phyloP scores from a whole-genome alignment of 2,113 vertebrate species.

The Elaphurus davidianus region DNA sequence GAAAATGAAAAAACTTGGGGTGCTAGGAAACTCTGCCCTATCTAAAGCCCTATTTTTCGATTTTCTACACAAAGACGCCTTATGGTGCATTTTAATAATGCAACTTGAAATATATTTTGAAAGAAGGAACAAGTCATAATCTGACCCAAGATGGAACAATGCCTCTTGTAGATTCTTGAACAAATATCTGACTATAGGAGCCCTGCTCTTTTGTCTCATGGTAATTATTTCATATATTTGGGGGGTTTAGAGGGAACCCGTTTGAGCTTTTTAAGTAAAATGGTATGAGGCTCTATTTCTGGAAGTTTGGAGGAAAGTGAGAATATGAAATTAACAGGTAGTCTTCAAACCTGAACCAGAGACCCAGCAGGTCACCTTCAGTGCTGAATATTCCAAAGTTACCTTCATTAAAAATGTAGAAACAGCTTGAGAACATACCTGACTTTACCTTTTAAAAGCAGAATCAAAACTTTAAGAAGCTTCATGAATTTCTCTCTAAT shows the following conservation, averaged over 20 bases:
- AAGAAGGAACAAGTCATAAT: conserved; percentile 29
- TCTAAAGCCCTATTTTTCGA: conserved; percentile 36
- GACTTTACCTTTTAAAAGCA: conserved; percentile 42
- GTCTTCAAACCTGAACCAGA: not conserved
- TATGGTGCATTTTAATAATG: conserved; percentile 73
- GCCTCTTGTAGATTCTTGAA: conserved; percentile 41
- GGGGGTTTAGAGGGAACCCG: conserved; percentile 43
- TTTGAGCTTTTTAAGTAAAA: conserved; percentile 69
- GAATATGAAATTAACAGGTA: conserved; percentile 20
- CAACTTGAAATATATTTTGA: conserved; percentile 57
- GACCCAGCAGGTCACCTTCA: not conserved
- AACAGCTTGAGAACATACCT: conserved; percentile 61
- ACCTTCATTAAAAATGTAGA: conserved; percentile 66
- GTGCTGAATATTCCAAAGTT: conserved; percentile 48
- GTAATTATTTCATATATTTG: conserved; percentile 73
- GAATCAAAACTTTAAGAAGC: conserved; percentile 60
- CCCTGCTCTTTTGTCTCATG: conserved; percentile 65
- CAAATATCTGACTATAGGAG: conserved; percentile 42
- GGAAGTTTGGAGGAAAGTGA: conserved; percentile 48
- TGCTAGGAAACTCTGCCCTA: conserved; percentile 18
- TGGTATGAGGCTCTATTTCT: conserved; percentile 47
- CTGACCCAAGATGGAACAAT: conserved; percentile 54
- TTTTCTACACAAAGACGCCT: conserved; percentile 48
- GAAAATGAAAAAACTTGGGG: conserved; percentile 60
- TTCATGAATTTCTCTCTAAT: conserved; percentile 64